Base-by-base conservation (phyloP, 2,113 vertebrate species). In the Octodon degus region DNA sequence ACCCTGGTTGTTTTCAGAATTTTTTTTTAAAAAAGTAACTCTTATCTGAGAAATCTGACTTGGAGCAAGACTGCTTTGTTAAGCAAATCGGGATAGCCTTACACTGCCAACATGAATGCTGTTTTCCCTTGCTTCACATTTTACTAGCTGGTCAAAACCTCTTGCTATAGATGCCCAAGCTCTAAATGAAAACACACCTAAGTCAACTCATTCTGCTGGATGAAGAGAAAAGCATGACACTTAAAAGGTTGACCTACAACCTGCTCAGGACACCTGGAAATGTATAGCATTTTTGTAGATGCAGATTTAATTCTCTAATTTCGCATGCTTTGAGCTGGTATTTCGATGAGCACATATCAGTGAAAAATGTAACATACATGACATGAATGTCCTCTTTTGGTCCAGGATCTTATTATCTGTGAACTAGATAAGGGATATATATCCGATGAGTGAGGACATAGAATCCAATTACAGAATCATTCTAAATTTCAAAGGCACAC, bases 41-140 rank as follows among this genome's bases (percentile, higher is more conserved):
- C 24, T 84, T 88, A 93, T 77, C 40, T 65, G 37, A 93, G 79
- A 86, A 67, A 40, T 62, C 63, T 79, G 72, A 88, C 55, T 90
- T 90, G 2, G 25, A 90, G 27, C 62, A 12, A 37, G 58, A 81
- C 20, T 67, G 16, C 55, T 94, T 86, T 76, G 17, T 40, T 70
- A 86, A 89, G 10, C 65, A 76, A 81, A 47, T 53, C 2, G 14
- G 32, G 17, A 47, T 55, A 40, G n/a, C 27, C 63, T 87, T 40
- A 43, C 4, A 4, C 1, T 82, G 82, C 37, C 67, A 81, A 67
- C 22, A 47, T 0, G 16, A 37, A 43, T 9, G 50, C 19, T 30
- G 17, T 37, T 47, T 47, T 82, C 32, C 79, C 86, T 92, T 8
- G 4, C n/a, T 86, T 85, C 30, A 62, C 65, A 81, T 84, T 79